These are phyloP conservation scores for Heloderma charlesbogerti DNA, from an alignment of 2,113 vertebrate genomes.

Conservation along the genomic window DNA sequence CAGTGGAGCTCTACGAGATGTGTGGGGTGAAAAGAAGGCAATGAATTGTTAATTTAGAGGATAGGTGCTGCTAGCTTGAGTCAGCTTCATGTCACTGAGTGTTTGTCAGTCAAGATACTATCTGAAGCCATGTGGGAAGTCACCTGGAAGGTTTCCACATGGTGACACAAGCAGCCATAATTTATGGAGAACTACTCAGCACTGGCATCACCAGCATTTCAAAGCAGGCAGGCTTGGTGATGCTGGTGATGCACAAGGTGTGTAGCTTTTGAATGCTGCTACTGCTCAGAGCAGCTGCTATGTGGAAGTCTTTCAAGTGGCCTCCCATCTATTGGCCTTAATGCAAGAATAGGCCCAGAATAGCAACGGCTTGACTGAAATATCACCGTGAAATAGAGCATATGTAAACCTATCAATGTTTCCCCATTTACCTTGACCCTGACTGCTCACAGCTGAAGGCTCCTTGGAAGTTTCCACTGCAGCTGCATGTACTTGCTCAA, in stretches of 20 bases:
- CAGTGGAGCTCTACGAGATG: background rate
- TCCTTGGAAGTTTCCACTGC: background rate
- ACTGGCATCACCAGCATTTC: background rate
- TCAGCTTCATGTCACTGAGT: background rate
- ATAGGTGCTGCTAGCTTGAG: background rate
- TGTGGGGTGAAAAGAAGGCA: background rate
- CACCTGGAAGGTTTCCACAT: background rate
- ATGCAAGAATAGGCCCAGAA: too few species aligned
- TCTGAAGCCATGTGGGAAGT: background rate
- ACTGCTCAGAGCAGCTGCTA: background rate
- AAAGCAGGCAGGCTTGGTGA: background rate
- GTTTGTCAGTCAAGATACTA: background rate
- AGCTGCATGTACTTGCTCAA: background rate
- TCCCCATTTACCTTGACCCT: background rate
- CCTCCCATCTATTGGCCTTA: background rate
- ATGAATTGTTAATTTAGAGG: background rate
- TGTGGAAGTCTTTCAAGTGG: background rate
- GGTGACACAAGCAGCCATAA: background rate
- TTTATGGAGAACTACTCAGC: background rate
- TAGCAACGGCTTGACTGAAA: background rate
- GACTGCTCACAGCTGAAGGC: background rate
- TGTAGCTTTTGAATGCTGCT: too few species aligned
- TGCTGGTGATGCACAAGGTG: background rate
- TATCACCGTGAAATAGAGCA: background rate
- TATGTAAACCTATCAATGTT: background rate